phyloP scores from a whole-genome alignment of 2,888 invertebrate species.

The Himalopsyche japonica region DNA sequence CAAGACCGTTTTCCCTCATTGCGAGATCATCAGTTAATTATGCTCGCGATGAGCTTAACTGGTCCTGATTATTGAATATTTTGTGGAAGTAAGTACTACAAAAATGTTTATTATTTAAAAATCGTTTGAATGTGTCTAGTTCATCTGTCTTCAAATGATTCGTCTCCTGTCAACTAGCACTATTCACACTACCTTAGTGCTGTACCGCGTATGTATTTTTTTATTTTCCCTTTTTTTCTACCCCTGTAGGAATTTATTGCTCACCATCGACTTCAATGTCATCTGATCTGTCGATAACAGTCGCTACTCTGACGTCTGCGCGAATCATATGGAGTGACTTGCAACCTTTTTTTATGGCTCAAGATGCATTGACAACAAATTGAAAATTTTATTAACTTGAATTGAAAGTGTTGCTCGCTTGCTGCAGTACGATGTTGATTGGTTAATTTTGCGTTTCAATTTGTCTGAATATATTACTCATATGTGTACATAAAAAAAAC shows the following conservation, averaged over 20 bases:
- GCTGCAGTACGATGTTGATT: no score
- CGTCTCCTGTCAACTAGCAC: not conserved
- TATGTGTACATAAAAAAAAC: no score
- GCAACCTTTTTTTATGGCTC: not conserved
- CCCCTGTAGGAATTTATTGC: constrained; percentile 1
- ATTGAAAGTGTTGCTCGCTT: no score
- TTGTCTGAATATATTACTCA: no score
- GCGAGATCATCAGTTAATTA: no score
- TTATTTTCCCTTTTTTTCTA: not conserved
- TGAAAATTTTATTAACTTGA: not conserved
- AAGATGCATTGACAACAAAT: not conserved
- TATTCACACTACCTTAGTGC: not conserved
- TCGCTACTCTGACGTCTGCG: constrained; percentile 5
- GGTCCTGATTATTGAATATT: no score
- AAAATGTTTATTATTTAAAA: no score
- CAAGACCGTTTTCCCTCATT: no score
- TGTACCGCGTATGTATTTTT: not conserved
- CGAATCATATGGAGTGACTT: constrained; percentile 4
- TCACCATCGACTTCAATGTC: constrained; percentile 4
- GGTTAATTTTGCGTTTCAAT: no score
- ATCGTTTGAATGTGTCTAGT: no score
- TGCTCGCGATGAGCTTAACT: no score
- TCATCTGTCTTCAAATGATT: not conserved
- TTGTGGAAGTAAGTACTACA: no score
- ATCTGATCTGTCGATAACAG: constrained; percentile 32